Evolutionary conservation across 1,140 invertebrate genomes (phyloP).

Genomic region (Zaprionus tsacasi): DNA sequence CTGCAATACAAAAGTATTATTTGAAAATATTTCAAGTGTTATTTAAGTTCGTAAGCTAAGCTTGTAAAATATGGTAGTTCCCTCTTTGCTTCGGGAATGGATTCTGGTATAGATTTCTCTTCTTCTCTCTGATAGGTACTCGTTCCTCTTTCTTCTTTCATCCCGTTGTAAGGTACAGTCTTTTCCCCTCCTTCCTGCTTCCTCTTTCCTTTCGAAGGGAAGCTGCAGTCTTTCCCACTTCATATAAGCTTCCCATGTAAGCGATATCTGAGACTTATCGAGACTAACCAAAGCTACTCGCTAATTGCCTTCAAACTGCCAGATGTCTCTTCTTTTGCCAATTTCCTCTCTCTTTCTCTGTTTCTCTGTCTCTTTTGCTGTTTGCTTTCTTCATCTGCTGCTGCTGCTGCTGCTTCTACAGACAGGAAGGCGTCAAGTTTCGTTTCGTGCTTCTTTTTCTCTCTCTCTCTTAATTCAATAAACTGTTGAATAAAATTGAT

Average conservation of each 20-base stretch:
- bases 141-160: too few species aligned
- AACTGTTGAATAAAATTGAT: conserved; percentile 69
- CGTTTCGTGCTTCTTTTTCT: neutral
- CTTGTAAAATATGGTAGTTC: too few species aligned
- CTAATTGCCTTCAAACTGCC: conserved; percentile 1
- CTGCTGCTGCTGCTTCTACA: neutral
- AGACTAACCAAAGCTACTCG: neutral
- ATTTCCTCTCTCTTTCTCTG: neutral
- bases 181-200: too few species aligned
- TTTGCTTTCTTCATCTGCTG: neutral
- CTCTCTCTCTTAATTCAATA: conserved; percentile 52
- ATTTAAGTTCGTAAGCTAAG: too few species aligned
- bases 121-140: too few species aligned
- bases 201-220: too few species aligned
- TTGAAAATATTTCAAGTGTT: too few species aligned
- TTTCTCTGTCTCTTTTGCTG: neutral
- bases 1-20: too few species aligned
- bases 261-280: neutral
- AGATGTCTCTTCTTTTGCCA: neutral
- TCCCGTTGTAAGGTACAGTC: too few species aligned
- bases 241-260: neutral
- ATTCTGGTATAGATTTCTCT: too few species aligned
- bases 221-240: too few species aligned
- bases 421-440: neutral
- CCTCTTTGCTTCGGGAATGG: too few species aligned